A percentile compares a stretch with the other conserved stretches of the same genome.
Evolutionary conservation across 2,888 invertebrate genomes (phyloP).

Genomic region (Ischnus inquisitorius): DNA sequence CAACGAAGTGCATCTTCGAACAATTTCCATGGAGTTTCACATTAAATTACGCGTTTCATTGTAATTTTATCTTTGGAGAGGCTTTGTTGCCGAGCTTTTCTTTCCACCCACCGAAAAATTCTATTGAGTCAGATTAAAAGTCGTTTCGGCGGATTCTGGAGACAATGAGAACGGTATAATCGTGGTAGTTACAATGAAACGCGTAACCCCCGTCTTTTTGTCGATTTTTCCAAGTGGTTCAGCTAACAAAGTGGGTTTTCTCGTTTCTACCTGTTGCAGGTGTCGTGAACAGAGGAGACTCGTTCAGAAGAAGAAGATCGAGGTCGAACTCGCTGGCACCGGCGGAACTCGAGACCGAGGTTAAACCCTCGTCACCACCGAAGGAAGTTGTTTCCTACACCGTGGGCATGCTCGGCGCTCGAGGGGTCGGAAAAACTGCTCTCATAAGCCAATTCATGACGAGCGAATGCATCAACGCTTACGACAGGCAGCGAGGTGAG

Average conservation of each 20-base stretch:
- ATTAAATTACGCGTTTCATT: no score
- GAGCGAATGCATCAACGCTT: constrained; percentile 97
- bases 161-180: no score
- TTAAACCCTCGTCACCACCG: constrained; percentile 80
- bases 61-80: no score
- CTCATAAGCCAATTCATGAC: constrained; percentile 92
- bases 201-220: not conserved
- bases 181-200: not conserved
- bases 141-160: no score
- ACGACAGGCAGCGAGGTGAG: constrained; percentile 94
- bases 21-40: no score
- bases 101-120: no score
- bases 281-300: constrained; percentile 97
- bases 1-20: no score
- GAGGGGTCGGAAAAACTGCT: constrained; percentile 88
- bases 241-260: not conserved
- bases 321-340: constrained; percentile 94
- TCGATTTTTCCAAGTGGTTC: not conserved
- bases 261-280: constrained; percentile 87
- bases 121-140: no score
- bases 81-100: no score
- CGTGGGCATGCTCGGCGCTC: constrained; percentile 88
- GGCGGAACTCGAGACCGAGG: constrained; percentile 75
- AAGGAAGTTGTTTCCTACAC: constrained; percentile 86
- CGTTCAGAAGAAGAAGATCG: constrained; percentile 94